Base-by-base conservation (phyloP, 1,140 invertebrate species). In the Pantala flavescens region DNA sequence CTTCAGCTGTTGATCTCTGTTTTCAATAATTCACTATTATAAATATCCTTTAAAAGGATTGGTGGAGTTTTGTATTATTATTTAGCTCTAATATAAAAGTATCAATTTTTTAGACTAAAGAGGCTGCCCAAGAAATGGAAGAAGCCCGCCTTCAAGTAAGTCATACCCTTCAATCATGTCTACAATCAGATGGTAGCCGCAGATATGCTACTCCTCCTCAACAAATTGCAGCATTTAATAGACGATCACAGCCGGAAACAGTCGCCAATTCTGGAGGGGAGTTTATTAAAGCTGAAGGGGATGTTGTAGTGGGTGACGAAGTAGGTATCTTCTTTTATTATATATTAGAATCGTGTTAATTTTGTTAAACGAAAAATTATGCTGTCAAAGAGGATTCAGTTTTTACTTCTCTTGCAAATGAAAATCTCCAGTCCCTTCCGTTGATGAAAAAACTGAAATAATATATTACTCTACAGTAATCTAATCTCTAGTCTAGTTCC, bases 151-250 rank as follows among this genome's bases (percentile, higher is more conserved):
- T 95, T 12, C 89, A 91, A 79, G 90, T 94, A 24, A 93, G 92
- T 0, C 90, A 92, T 76, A 92, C 92, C 7, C 82, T 96, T 9
- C 93, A 95, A 80, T 91, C 93, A 0, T 94, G 91, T 79, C 84
- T 94, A 77, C 90, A 93, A 82, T 91, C 91, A 0, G 90, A 94
- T 80, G 93, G 93, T 3, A 85, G 90, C 12, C 82, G 91, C 78
- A 83, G 91, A 74, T 93, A 93, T 78, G 92, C 92, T 0, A 95
- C 93, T 5, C 92, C 93, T 0, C 92, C 92, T 0, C 92, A 94
- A 78, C 93, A 94, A 84, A 91, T 95, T 76, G 90, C 93, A 7
- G 90, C 91, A 3, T 94, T 93, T 76, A 95, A 96, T 82, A 85
- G 92, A 71, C 82, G 91, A 79, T 90, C 90, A 9, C 83, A 87